Evolutionary conservation across 2,888 invertebrate species (phyloP), one percentile per base, ranked within the genome.

Genomic region (Lepas anatifera): DNA sequence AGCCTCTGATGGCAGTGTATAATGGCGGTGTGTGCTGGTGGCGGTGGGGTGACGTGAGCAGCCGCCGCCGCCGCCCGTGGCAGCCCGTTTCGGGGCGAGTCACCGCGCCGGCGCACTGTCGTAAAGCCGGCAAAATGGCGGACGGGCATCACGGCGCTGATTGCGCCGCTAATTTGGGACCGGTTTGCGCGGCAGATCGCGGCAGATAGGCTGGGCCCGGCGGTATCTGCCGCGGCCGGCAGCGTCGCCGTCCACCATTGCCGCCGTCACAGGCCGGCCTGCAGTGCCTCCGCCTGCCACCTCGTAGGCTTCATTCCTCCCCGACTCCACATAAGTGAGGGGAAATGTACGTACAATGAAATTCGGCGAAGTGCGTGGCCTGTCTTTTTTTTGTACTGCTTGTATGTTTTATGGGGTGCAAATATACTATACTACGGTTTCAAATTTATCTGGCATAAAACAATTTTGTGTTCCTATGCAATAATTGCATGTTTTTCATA

Each of bases 61-160:
- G 25, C 48, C 48, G 48, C 25, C 3, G 11, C 41, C 11, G 41
- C 41, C 41, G 4, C 11, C 41, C 41, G 41, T 11, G 48, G 25
- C 48, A n/a, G 48, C 48, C 25, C 48, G 48, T 48, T 48, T 8
- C 25, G 48, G 8, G 25, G 8, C 48, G 48, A 29, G 52, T 29
- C 52, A 13, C 52, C 32, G 58, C 41, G 11, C 41, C 41, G 32
- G 32, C 22, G 32, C 22, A 16, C 58, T 35, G 58, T 58, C 58
- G 58, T 58, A 58, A 58, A 58, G 22, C n/a, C 27, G 32, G 58
- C 58, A 58, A 58, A 58, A 58, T 58, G 58, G 58, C 58, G 58
- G 35, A 32, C 27, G 58, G 35, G 35, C 58, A 32, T 35, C 25
- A 22, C 58, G 16, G 22, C 25, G 58, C 32, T 58, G 58, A 58